These are phyloP conservation scores for Hyposoter didymator DNA, from an alignment of 2,888 invertebrate genomes.

Conservation along the genomic window DNA sequence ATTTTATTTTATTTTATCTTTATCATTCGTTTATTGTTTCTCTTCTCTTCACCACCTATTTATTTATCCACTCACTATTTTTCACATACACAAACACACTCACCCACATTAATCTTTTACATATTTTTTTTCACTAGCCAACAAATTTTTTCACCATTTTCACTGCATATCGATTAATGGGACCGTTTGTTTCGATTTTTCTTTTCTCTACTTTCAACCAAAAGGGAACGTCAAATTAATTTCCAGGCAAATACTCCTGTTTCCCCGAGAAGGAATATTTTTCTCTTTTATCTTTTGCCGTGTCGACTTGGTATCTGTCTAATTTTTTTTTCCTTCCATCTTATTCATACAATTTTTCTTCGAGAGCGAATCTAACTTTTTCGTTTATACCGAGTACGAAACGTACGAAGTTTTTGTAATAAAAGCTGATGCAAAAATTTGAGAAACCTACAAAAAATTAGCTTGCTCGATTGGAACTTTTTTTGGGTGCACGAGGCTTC, in stretches of 20 bases:
- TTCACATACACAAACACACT: not conserved
- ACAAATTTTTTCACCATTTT: not conserved
- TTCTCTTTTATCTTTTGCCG: not conserved
- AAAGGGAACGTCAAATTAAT: slow-evolving; percentile 6
- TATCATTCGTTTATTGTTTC: not conserved
- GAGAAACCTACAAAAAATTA: slow-evolving; percentile 54
- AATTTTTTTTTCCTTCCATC: not conserved
- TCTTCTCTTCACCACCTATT: not conserved
- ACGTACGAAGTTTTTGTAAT: not conserved
- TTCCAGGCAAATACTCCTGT: not conserved
- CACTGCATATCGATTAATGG: not conserved
- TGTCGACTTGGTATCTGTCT: not conserved
- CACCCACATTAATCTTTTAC: not conserved
- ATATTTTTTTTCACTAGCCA: not conserved
- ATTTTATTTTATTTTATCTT: slow-evolving; percentile 7
- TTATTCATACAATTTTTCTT: not conserved
- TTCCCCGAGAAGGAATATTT: not conserved
- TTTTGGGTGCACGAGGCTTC: slow-evolving; percentile 58
- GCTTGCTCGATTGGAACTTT: slow-evolving; percentile 56
- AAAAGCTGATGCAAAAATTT: slow-evolving; percentile 47
- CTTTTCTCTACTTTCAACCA: not conserved
- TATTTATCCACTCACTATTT: not conserved
- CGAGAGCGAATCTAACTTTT: not conserved
- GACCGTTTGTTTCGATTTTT: not conserved
- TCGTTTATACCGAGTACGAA: not conserved